Percentiles rank a stretch among this genome's conserved stretches.
phyloP scores from a whole-genome alignment of 2,797 vertebrate species.

The Kryptopterus vitreolus region DNA sequence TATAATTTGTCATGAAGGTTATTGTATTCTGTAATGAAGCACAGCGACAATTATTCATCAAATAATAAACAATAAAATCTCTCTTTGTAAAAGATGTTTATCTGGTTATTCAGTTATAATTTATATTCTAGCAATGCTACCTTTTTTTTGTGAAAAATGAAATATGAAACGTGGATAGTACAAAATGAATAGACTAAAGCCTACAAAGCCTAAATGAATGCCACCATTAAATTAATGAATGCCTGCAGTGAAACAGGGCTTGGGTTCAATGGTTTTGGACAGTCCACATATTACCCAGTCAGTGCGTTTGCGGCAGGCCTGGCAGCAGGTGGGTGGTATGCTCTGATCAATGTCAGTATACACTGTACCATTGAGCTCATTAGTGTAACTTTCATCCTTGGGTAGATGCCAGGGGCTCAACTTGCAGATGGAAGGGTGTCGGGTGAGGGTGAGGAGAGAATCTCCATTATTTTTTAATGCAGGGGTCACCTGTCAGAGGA shows the following conservation, averaged over 20 bases:
- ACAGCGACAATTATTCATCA: neutral
- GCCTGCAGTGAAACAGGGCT: neutral
- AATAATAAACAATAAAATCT: neutral
- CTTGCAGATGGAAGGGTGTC: constrained; percentile 61
- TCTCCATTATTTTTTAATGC: constrained; percentile 75
- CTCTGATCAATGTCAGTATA: constrained; percentile 59
- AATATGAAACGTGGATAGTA: neutral
- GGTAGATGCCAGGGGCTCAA: constrained; percentile 58
- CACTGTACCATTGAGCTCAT: constrained; percentile 66
- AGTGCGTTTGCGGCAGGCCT: constrained; percentile 48
- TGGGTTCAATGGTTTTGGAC: constrained; percentile 10
- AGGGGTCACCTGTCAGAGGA: constrained; percentile 68
- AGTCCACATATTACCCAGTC: neutral
- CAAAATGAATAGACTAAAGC: neutral
- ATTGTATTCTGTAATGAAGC: neutral
- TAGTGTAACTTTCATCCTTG: constrained; percentile 72
- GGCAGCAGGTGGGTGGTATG: constrained; percentile 59
- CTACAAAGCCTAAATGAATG: neutral
- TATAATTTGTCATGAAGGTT: neutral
- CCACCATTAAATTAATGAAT: neutral
- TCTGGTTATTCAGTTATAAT: neutral
- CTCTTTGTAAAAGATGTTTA: neutral
- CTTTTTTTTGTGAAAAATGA: neutral
- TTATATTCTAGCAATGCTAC: too few species aligned
- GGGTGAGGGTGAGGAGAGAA: constrained; percentile 55